Evolutionary conservation across 2,888 invertebrate species (phyloP).

Genomic region (Celastrina argiolus): DNA sequence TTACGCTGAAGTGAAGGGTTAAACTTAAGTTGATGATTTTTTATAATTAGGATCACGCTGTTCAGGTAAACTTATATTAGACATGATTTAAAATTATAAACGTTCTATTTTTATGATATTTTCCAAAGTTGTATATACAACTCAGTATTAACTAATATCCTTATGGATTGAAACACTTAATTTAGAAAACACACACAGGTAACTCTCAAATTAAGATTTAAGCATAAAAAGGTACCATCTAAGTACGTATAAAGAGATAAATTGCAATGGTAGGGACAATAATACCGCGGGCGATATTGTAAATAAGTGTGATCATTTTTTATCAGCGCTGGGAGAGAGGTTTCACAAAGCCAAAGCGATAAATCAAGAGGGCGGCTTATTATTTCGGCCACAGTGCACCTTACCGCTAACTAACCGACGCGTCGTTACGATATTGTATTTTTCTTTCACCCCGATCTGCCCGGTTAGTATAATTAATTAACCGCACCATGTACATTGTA

Average conservation of each 20-base stretch:
- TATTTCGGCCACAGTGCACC: conserved; percentile 64
- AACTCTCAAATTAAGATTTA: too few species aligned
- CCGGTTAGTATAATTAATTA: conserved; percentile 61
- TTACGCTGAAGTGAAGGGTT: neutral
- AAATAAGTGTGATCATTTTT: conserved; percentile 75
- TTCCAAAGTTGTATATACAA: too few species aligned
- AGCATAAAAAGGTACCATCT: too few species aligned
- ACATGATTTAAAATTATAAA: neutral
- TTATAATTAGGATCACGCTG: neutral
- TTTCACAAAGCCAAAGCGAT: conserved; percentile 71
- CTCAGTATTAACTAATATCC: too few species aligned
- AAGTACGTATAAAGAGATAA: neutral
- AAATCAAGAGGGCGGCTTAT: conserved; percentile 71
- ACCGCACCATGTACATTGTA: conserved; percentile 40
- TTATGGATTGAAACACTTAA: too few species aligned
- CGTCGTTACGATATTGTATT: conserved; percentile 56
- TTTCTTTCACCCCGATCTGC: conserved; percentile 49
- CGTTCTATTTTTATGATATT: too few species aligned
- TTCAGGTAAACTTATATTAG: neutral
- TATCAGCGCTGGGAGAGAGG: conserved; percentile 68
- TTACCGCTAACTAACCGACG: conserved; percentile 63
- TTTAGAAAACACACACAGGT: too few species aligned
- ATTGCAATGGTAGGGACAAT: conserved; percentile 26
- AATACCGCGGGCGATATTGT: conserved; percentile 60
- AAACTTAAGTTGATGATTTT: neutral